These are phyloP conservation scores for Rhynchomys soricoides DNA, from an alignment of 2,113 vertebrate species.

Conservation along the genomic window DNA sequence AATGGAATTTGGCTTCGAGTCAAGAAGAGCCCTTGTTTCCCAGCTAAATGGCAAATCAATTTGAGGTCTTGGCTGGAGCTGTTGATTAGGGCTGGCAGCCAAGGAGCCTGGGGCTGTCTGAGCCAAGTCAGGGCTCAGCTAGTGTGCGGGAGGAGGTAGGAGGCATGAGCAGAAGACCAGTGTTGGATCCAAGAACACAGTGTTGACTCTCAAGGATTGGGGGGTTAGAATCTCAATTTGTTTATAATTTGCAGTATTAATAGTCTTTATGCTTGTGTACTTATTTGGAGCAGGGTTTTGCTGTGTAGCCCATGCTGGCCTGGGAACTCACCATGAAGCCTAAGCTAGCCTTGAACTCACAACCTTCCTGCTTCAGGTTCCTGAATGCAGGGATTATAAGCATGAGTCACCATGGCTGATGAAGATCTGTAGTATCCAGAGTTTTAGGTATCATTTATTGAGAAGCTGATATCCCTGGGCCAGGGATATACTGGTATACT, in stretches of 20 bases:
- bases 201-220: not conserved
- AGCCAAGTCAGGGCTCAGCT: not conserved
- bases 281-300: not conserved
- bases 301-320: not conserved
- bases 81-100: constrained; percentile 63
- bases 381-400: not conserved
- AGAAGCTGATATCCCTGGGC: not conserved
- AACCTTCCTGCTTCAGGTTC: not conserved
- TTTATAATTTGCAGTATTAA: not conserved
- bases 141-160: constrained; percentile 12
- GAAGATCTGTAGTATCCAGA: not conserved
- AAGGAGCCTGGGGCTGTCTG: constrained; percentile 40
- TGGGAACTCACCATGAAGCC: not conserved
- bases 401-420: not conserved
- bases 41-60: constrained; percentile 79
- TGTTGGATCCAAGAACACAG: not conserved
- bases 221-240: not conserved
- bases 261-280: not conserved
- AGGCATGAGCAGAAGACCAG: not conserved
- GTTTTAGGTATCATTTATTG: not conserved
- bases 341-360: not conserved
- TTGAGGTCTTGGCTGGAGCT: constrained; percentile 61
- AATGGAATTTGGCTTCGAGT: constrained; percentile 78
- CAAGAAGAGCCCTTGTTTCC: constrained; percentile 74
- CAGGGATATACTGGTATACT: too few species aligned